Evolutionary conservation across 1,140 invertebrate species (phyloP).

Genomic region (Oryzaephilus surinamensis): DNA sequence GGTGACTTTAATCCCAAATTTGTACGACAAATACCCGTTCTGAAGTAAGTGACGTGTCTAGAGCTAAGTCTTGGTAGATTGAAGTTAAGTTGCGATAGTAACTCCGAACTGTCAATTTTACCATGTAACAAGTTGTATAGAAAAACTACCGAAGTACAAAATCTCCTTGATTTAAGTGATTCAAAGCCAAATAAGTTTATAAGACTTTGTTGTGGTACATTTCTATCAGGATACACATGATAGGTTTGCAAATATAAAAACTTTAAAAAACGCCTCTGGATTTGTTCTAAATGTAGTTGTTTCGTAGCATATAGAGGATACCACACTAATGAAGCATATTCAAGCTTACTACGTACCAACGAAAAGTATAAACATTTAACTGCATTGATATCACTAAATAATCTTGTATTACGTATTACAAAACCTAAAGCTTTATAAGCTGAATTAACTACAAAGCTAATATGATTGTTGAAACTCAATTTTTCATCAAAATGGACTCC

Average conservation of each 20-base stretch:
- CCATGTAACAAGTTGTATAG: neutral
- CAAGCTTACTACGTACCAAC: neutral
- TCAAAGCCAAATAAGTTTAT: neutral
- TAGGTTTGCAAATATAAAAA: neutral
- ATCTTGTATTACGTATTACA: neutral
- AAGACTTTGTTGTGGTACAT: neutral
- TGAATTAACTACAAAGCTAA: neutral
- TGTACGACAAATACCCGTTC: neutral
- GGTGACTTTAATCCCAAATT: neutral
- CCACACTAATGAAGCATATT: neutral
- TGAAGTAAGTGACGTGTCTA: neutral
- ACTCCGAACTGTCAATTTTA: neutral
- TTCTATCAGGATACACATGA: neutral
- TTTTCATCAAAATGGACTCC: neutral
- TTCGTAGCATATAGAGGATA: neutral
- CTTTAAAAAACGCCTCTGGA: neutral
- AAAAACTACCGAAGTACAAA: neutral
- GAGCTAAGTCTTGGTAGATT: neutral
- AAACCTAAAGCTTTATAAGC: neutral
- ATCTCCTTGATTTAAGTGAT: neutral
- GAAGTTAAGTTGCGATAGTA: neutral
- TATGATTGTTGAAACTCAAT: neutral
- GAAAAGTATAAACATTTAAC: neutral
- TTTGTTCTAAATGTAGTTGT: neutral
- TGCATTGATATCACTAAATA: neutral